Evolutionary conservation across 2,888 invertebrate species (phyloP), one percentile per base, ranked within the genome.

Genomic region (Matsumyia berberina): DNA sequence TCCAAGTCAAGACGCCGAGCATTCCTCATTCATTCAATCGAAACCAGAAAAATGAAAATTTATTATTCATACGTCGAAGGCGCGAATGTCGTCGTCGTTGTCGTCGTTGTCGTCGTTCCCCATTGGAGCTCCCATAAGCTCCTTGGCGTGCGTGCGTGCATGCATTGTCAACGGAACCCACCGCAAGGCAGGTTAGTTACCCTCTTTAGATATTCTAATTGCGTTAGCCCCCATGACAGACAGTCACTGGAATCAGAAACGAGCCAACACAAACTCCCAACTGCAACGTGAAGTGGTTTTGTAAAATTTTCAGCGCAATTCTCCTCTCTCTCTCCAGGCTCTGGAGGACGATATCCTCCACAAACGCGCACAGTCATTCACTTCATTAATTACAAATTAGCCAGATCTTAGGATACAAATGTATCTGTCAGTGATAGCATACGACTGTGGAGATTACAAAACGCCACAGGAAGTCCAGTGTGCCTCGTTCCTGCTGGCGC

Each of bases 121-220:
- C 4, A 24, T 24, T 4, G 24, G 24, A 24, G 24, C 24, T 24
- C 24, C 24, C 24, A 24, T 1, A 24, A 24, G 24, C 11, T 19
- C 9, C 31, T 2, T 49, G 29, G 24, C 39, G 60, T 62, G 64
- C 55, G 12, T 70, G 51, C 53, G 51, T 64, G 57, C 11, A 35
- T 35, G 64, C 62, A 76, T 37, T 42, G 64, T 79, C 85, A 85
- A 85, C 69, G 46, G 42, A 70, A 76, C 62, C 37, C 64, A 60
- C 62, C 24, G 33, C 80, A 66, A 60, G 80, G 85, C 74, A 86
- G 86, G 86, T 86, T 86, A 86, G 86, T 86, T 86, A 86, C 86
- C 79, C 77, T 81, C 58, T 66, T 86, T 81, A 73, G 42, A 49
- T 72, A 86, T 86, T 86, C 86, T 57, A 77, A 67, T 62, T 35